Evolutionary conservation across 2,888 invertebrate genomes (phyloP).

Genomic region (Drosophila anomalata): DNA sequence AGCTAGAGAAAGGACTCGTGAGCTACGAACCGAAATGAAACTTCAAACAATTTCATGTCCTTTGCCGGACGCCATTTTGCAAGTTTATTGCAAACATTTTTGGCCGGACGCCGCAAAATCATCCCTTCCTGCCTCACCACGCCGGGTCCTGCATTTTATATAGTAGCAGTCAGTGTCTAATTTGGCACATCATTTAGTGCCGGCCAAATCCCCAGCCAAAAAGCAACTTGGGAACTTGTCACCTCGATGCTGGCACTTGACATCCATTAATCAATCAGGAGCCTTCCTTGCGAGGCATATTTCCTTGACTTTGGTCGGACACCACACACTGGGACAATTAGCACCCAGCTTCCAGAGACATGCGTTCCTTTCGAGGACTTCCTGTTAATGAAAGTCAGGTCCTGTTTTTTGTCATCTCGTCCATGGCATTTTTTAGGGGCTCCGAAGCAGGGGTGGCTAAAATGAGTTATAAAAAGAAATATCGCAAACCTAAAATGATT

Average conservation of each 20-base stretch:
- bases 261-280: slow-evolving; percentile 76
- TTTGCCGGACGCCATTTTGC: slow-evolving; percentile 66
- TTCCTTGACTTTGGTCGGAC: slow-evolving; percentile 33
- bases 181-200: slow-evolving; percentile 75
- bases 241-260: slow-evolving; percentile 66
- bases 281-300: slow-evolving; percentile 23
- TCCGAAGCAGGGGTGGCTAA: slow-evolving; percentile 3
- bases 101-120: slow-evolving; percentile 11
- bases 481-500: not conserved
- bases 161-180: slow-evolving; percentile 43
- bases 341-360: slow-evolving; percentile 61
- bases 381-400: slow-evolving; percentile 62
- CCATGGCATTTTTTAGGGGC: slow-evolving; percentile 14
- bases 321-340: slow-evolving; percentile 57
- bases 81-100: slow-evolving; percentile 67
- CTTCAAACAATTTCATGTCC: slow-evolving; percentile 60
- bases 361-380: slow-evolving; percentile 63
- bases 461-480: not conserved
- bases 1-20: slow-evolving; percentile 5
- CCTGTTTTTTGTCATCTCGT: slow-evolving; percentile 20
- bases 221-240: slow-evolving; percentile 67
- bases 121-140: not conserved
- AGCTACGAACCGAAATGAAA: slow-evolving; percentile 13
- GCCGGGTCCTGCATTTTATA: not conserved
- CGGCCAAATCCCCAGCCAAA: slow-evolving; percentile 39